Conservation (phyloP, 2,113 vertebrate genomes). For the Stictonetta naevosa region DNA sequence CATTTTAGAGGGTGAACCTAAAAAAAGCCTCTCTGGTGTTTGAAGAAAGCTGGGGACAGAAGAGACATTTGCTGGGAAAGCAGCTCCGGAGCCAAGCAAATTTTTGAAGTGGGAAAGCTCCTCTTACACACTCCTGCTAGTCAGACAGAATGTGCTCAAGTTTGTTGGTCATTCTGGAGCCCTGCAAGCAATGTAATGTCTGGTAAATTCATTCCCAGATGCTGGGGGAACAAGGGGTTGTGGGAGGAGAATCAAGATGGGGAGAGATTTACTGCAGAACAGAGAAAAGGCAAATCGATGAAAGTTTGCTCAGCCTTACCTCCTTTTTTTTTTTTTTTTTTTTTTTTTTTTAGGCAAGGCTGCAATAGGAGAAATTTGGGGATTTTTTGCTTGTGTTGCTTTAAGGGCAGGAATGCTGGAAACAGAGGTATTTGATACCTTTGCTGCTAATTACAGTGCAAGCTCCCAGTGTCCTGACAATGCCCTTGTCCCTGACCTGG, state of each 20-base stretch:
- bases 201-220: slow-evolving; percentile 48
- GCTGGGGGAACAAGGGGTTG: slow-evolving; percentile 20
- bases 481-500: slow-evolving; percentile 72
- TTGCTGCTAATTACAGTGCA: slow-evolving; percentile 70
- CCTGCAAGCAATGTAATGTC: neutral
- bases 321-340: neutral
- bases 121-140: neutral
- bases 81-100: neutral
- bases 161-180: slow-evolving; percentile 29
- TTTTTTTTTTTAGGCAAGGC: neutral
- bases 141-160: neutral
- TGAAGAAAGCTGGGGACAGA: neutral
- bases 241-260: slow-evolving; percentile 16
- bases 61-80: neutral
- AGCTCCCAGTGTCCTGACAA: slow-evolving; percentile 66
- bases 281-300: slow-evolving; percentile 15
- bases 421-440: slow-evolving; percentile 65
- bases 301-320: slow-evolving; percentile 6
- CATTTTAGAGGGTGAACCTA: neutral
- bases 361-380: neutral
- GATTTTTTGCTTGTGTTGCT: slow-evolving; percentile 56
- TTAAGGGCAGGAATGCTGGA: slow-evolving; percentile 65
- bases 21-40: neutral
- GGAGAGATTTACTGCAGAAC: slow-evolving; percentile 37
- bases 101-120: neutral